These are phyloP conservation scores for Steinernema scapterisci DNA, from an alignment of 2,888 invertebrate species.

Conservation along the genomic window DNA sequence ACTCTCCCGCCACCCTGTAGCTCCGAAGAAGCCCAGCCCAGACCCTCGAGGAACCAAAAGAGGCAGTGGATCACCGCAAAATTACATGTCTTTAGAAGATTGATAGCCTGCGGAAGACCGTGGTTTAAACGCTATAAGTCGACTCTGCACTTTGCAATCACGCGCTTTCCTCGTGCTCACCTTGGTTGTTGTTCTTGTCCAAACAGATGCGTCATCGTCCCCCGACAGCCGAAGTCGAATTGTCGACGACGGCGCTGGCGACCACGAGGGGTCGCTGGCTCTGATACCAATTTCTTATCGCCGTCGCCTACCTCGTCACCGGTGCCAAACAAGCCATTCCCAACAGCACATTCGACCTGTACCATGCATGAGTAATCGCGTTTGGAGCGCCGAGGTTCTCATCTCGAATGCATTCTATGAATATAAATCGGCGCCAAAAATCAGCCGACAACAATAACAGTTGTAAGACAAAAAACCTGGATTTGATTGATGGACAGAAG, in stretches of 20 bases:
- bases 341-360: neutral
- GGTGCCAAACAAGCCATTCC: neutral
- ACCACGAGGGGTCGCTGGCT: neutral
- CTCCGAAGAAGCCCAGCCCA: neutral
- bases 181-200: slow-evolving; percentile 15
- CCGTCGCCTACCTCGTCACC: neutral
- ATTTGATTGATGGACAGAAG: too few species aligned
- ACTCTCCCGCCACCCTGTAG: slow-evolving; percentile 12
- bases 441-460: neutral
- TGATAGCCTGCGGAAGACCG: neutral
- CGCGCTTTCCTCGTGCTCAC: neutral
- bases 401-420: neutral
- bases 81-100: slow-evolving; percentile 6
- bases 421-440: neutral
- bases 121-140: too few species aligned
- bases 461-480: too few species aligned
- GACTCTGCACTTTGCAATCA: neutral
- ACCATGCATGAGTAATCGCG: slow-evolving; percentile 25
- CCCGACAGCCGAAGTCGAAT: neutral
- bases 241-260: neutral
- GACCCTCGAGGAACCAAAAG: neutral
- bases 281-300: slow-evolving; percentile 18
- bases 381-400: neutral
- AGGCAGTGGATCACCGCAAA: neutral
- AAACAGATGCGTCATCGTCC: slow-evolving; percentile 18